Evolutionary conservation across 1,140 invertebrate species (phyloP).

Genomic region (Dinoponera quadriceps): DNA sequence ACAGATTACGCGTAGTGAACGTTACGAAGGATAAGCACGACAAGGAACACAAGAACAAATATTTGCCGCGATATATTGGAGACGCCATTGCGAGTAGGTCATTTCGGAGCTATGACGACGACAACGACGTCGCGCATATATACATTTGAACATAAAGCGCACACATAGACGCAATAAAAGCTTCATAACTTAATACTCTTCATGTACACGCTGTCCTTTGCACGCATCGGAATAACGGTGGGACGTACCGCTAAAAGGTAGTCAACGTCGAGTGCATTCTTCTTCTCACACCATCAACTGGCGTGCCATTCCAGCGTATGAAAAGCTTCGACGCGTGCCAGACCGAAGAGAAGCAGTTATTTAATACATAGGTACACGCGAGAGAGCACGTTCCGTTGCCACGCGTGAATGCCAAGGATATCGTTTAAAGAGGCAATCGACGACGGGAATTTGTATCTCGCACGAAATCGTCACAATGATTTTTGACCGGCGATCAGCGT

Average conservation of each 20-base stretch:
- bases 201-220: background rate
- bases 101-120: conserved; percentile 22
- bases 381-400: conserved; percentile 14
- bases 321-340: conserved; percentile 58
- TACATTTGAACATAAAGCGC: background rate
- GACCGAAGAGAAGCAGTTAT: conserved; percentile 31
- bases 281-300: conserved; percentile 28
- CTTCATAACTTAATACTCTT: conserved; percentile 47
- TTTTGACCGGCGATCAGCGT: background rate
- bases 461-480: conserved; percentile 14
- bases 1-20: conserved; percentile 25
- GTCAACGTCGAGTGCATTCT: conserved; percentile 45
- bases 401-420: conserved; percentile 44
- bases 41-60: conserved; percentile 26
- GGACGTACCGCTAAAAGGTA: conserved; percentile 38
- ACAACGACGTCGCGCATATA: background rate
- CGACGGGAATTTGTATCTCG: conserved; percentile 20
- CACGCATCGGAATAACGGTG: conserved; percentile 9
- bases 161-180: conserved; percentile 23
- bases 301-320: conserved; percentile 18
- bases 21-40: conserved; percentile 21
- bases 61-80: conserved; percentile 53
- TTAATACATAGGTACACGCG: conserved; percentile 57
- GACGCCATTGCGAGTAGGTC: conserved; percentile 35
- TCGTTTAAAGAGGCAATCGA: conserved; percentile 46